Percentiles rank a stretch among this genome's conserved stretches.
phyloP scores from a whole-genome alignment of 2,888 invertebrate species.

The Agrochola circellaris region DNA sequence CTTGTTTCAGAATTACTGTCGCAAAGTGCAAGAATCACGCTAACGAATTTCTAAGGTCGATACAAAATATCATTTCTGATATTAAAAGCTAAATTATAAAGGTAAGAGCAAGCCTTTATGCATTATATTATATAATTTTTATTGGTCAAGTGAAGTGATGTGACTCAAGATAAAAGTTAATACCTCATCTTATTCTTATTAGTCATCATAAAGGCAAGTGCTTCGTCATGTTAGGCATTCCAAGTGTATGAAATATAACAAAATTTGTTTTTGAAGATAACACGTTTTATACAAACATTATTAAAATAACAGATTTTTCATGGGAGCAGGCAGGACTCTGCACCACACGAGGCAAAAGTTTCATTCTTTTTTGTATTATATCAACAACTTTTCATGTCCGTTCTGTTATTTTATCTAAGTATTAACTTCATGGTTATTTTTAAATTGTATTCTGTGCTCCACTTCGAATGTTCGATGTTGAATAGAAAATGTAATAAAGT shows the following conservation, averaged over 20 bases:
- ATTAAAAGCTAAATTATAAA: slow-evolving; percentile 16
- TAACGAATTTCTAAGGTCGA: slow-evolving; percentile 49
- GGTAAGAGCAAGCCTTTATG: background rate
- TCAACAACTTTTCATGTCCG: background rate
- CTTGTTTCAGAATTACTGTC: slow-evolving; percentile 76
- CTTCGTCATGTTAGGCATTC: slow-evolving; percentile 6
- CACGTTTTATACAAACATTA: background rate
- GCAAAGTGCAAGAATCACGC: slow-evolving; percentile 72
- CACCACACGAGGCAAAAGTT: background rate
- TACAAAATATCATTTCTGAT: slow-evolving; percentile 57
- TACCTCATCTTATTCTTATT: background rate
- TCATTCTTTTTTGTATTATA: slow-evolving; percentile 21
- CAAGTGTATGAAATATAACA: slow-evolving; percentile 4
- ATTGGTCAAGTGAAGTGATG: background rate
- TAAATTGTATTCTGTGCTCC: slow-evolving; percentile 8
- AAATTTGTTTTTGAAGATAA: background rate
- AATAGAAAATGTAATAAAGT: slow-evolving; percentile 9
- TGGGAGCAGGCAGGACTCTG: background rate
- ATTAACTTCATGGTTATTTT: slow-evolving; percentile 3
- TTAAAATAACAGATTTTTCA: slow-evolving; percentile 7
- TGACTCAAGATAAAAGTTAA: background rate
- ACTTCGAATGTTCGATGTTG: slow-evolving; percentile 4
- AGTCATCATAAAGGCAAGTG: background rate
- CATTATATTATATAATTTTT: background rate
- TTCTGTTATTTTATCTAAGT: background rate